Evolutionary conservation across 2,888 invertebrate species (phyloP), one percentile per base, ranked within the genome.

Genomic region (Podotricha telesiphe): DNA sequence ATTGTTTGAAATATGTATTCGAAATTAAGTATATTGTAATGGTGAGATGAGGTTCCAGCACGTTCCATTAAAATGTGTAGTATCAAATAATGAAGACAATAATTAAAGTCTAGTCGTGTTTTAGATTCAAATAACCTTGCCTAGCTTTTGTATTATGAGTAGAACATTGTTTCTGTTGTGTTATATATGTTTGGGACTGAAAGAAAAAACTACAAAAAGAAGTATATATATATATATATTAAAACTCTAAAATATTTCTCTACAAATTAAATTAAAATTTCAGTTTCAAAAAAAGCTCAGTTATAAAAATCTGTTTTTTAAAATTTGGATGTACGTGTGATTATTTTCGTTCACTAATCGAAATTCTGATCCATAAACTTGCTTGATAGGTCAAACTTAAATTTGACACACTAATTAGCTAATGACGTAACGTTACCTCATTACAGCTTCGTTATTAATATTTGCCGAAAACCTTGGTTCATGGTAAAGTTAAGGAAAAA

Each of bases 31-130:
- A 53, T 28, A 53, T 53, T 53, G 28, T 28, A 53, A 34, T 28
- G 34, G 53, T 22, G 28, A 53, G 10, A n/a, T 17, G 22, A 2
- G 8, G 15, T 51, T 6, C n/a, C 8, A 4, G n/a, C 28, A 53
- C 1, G n/a, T 53, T 34, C n/a, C 10, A 34, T 53, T 53, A 53
- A 53, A 53, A 53, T 34, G n/a, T 53, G 53, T n/a, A 28, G 53
- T n/a, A 53, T 15, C 0, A 53, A 53, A 17, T 53, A 53, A 28
- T 10, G 28, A 28, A 34, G 28, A 10, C 15, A 51, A 51, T 53
- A 53, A 53, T 53, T n/a, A 53, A n/a, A 53, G 4, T 53, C 10
- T 28, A 28, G 28, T 3, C 53, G 28, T n/a, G 53, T 28, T 53
- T 53, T 10, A 28, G 7, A 53, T 8, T 28, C 17, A 28, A n/a